These are phyloP conservation scores for Mesocricetus auratus DNA, from an alignment of 2,113 vertebrate species.

Conservation along the genomic window DNA sequence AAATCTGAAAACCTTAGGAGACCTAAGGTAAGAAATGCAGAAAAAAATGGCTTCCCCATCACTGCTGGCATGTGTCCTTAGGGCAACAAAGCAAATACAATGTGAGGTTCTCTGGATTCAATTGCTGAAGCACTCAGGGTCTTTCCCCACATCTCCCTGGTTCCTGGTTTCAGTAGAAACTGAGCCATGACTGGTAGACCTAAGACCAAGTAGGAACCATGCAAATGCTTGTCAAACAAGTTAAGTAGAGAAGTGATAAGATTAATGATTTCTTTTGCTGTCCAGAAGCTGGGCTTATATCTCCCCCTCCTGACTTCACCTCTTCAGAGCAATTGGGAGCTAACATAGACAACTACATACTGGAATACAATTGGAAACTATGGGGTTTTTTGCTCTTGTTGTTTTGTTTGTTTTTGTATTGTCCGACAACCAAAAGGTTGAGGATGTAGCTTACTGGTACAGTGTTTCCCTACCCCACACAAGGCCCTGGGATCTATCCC, in stretches of 20 bases:
- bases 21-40: neutral
- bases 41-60: conserved; percentile 41
- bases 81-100: neutral
- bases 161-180: neutral
- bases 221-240: neutral
- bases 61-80: neutral
- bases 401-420: neutral
- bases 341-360: neutral
- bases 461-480: neutral
- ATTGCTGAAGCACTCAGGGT: neutral
- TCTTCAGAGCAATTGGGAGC: neutral
- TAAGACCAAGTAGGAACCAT: neutral
- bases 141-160: neutral
- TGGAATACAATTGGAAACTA: neutral
- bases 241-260: neutral
- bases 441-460: neutral
- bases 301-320: neutral
- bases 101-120: neutral
- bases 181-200: neutral
- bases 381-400: neutral
- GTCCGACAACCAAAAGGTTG: neutral
- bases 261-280: neutral
- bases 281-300: neutral
- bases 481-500: neutral
- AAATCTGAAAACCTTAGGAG: conserved; percentile 39